These are phyloP conservation scores for Callyntrura guangdongensis DNA, from an alignment of 2,888 invertebrate genomes.

Conservation along the genomic window DNA sequence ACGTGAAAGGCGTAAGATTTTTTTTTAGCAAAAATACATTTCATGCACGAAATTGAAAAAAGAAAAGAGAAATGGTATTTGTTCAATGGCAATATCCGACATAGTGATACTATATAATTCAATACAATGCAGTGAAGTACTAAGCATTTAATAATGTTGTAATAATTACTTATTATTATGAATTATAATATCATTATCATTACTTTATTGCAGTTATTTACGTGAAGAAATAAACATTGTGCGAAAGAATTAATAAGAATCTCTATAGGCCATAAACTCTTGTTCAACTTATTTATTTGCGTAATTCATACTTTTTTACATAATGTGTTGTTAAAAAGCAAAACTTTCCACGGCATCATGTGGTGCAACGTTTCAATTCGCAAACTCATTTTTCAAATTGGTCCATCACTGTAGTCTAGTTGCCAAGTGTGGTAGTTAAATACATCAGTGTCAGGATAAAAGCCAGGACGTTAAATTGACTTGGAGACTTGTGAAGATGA, in stretches of 20 bases:
- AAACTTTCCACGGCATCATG: background rate
- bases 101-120: conserved; percentile 71
- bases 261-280: conserved; percentile 37
- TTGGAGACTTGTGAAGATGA: background rate
- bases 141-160: conserved; percentile 46
- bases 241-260: conserved; percentile 38
- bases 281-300: conserved; percentile 51
- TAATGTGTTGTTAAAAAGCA: background rate
- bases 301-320: background rate
- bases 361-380: background rate
- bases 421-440: too few species aligned
- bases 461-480: background rate
- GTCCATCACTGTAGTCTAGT: background rate
- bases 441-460: background rate
- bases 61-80: conserved; percentile 49
- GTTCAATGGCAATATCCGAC: conserved; percentile 76
- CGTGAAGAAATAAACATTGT: conserved; percentile 59
- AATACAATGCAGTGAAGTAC: conserved; percentile 55
- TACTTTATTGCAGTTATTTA: conserved; percentile 56
- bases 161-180: conserved; percentile 46
- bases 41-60: conserved; percentile 21
- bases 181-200: conserved; percentile 48
- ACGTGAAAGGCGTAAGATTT: background rate
- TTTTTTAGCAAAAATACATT: background rate
- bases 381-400: background rate